These are phyloP conservation scores for Eupleurogrammus muticus DNA, from an alignment of 2,797 vertebrate genomes.

Conservation along the genomic window DNA sequence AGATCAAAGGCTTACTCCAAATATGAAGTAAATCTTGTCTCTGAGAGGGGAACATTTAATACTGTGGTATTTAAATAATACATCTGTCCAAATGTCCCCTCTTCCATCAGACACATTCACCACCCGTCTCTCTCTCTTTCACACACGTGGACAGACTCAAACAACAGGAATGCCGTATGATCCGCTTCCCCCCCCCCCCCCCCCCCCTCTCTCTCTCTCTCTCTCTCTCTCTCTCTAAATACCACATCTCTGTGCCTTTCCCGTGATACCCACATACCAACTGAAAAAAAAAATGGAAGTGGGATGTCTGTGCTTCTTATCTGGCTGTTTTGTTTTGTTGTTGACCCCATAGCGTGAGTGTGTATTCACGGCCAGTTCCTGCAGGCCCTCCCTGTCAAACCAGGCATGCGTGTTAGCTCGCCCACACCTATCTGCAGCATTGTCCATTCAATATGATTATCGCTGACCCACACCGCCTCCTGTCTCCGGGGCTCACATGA, in stretches of 20 bases:
- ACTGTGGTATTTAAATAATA: conserved; percentile 23
- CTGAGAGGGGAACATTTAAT: conserved; percentile 38
- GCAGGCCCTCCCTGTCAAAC: conserved; percentile 66
- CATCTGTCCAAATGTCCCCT: conserved; percentile 4
- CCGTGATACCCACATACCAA: conserved; percentile 47
- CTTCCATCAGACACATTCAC: not conserved
- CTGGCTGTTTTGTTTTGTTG: conserved; percentile 72
- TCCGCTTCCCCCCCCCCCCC: conserved; percentile 13
- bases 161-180: conserved; percentile 6
- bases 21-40: conserved; percentile 16
- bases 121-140: not conserved
- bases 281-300: conserved; percentile 54
- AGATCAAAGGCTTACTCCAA: conserved; percentile 29
- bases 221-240: conserved; percentile 29
- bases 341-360: conserved; percentile 72
- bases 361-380: conserved; percentile 74
- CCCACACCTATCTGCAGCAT: conserved; percentile 80
- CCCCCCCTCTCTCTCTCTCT: too few relatives aligned
- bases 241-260: conserved; percentile 52
- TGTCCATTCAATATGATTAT: conserved; percentile 83
- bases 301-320: conserved; percentile 70
- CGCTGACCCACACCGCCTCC: conserved; percentile 80
- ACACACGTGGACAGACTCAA: not conserved
- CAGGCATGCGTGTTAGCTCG: conserved; percentile 68
- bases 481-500: conserved; percentile 81